Evolutionary conservation across 2,797 vertebrate species (phyloP), one percentile per base, ranked within the genome.

Genomic region (Phrynocephalus forsythii): DNA sequence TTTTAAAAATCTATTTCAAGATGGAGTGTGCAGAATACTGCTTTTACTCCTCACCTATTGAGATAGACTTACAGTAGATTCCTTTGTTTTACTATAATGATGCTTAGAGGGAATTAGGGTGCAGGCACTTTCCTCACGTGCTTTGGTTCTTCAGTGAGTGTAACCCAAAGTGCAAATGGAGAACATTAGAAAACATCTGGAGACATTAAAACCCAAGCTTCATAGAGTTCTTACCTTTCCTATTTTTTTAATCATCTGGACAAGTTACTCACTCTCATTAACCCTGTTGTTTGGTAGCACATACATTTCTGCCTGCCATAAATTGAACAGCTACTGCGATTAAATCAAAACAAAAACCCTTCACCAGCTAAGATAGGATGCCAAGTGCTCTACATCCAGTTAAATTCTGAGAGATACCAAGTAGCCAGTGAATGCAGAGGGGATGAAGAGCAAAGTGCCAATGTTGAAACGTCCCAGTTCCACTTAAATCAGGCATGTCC

Each of bases 341-440:
- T 92, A 2, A 83, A 86, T 86, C 10, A 81, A 50, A 60, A 15
- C 52, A 89, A 86, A 83, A 86, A 44, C 38, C 38, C 1, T 86
- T 48, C n/a, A 87, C 81, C 56, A 30, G 10, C 81, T 92, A 88
- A 78, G 73, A 90, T 86, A 84, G 94, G 93, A 85, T 81, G 56
- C 33, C 91, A 52, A 91, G 72, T 81, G 87, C 88, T 56, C 52
- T 56, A 63, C 73, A 76, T 83, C 0, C 30, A 83, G 89, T 76
- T 83, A 78, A 84, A 87, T 92, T 92, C 67, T 60, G 87, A 1
- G 79, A 90, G 81, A 89, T 91, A 22, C 63, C 69, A 89, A 50
- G 92, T 92, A 81, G 85, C 90, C 94, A 82, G 86, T 80, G 79
- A 94, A 73, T 48, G 30, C 84, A 83, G 88, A 90, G 80, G 83